These are phyloP conservation scores for Onychomys torridus DNA, from an alignment of 2,797 vertebrate genomes.

Conservation along the genomic window DNA sequence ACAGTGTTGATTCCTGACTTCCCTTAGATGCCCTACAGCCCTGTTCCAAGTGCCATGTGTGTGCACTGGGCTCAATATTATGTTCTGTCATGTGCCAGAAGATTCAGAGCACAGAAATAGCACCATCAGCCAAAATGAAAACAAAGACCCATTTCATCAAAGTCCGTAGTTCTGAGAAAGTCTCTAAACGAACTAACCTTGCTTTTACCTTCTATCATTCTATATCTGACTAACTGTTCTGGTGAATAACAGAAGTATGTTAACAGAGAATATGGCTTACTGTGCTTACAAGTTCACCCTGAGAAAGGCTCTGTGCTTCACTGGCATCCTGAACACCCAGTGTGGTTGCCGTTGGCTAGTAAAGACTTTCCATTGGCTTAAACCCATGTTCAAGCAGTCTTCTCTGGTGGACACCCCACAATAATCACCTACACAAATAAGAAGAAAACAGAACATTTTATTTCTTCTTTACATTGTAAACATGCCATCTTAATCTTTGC, in stretches of 20 bases:
- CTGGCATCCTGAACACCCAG: neutral
- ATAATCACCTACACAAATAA: neutral
- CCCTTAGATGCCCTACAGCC: neutral
- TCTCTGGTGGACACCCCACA: neutral
- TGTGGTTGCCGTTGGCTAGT: too few species aligned
- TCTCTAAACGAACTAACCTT: neutral
- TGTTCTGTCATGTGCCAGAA: neutral
- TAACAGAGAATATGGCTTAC: neutral
- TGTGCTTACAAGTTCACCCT: neutral
- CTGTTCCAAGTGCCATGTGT: too few species aligned
- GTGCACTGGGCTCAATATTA: neutral
- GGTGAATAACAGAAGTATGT: neutral
- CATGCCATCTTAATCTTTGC: neutral
- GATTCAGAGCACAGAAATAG: neutral
- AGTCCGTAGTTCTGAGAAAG: neutral
- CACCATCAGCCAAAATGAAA: neutral
- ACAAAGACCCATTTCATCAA: neutral
- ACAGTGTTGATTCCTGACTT: neutral
- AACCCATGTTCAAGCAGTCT: neutral
- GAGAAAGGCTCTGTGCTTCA: neutral
- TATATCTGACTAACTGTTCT: neutral
- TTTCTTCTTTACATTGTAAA: conserved; percentile 40
- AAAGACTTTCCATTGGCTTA: neutral
- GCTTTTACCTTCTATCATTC: neutral
- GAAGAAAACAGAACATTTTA: neutral